Conservation (phyloP, 1,140 invertebrate species). For the Bombus fervidus region DNA sequence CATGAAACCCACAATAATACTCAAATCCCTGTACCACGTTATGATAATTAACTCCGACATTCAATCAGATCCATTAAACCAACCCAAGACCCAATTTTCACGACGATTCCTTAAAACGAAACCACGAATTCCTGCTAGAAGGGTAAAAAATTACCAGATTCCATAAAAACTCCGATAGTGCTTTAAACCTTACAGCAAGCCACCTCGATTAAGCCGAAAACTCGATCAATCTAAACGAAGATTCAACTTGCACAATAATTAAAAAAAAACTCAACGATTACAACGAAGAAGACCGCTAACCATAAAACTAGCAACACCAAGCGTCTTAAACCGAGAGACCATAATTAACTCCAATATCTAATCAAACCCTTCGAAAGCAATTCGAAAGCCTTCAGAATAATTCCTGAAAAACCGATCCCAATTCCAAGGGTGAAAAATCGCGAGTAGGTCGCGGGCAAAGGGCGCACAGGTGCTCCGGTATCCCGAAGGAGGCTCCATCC, state of each 20-base stretch:
- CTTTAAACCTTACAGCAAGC: background rate
- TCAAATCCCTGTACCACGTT: background rate
- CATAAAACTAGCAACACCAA: background rate
- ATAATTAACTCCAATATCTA: too few relatives aligned
- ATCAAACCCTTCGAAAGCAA: too few relatives aligned
- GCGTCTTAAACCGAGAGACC: too few relatives aligned
- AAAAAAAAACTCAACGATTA: background rate
- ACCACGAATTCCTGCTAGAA: background rate
- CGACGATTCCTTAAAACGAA: too few relatives aligned
- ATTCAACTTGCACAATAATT: background rate
- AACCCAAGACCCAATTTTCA: too few relatives aligned
- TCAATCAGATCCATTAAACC: too few relatives aligned
- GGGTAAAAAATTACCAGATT: background rate
- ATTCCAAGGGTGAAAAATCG: slow-evolving; percentile 15
- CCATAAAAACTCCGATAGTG: background rate
- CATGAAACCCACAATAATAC: background rate
- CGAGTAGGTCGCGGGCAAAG: background rate
- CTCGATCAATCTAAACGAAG: background rate
- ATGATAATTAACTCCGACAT: background rate
- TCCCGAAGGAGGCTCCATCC: slow-evolving; percentile 20
- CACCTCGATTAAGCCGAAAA: background rate
- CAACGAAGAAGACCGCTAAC: background rate
- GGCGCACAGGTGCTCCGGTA: slow-evolving; percentile 30
- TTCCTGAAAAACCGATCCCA: background rate
- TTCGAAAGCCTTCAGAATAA: background rate